Percentiles rank a stretch among this genome's conserved stretches.
phyloP scores from a whole-genome alignment of 2,113 vertebrate genomes.

The Amblyornis subalaris region DNA sequence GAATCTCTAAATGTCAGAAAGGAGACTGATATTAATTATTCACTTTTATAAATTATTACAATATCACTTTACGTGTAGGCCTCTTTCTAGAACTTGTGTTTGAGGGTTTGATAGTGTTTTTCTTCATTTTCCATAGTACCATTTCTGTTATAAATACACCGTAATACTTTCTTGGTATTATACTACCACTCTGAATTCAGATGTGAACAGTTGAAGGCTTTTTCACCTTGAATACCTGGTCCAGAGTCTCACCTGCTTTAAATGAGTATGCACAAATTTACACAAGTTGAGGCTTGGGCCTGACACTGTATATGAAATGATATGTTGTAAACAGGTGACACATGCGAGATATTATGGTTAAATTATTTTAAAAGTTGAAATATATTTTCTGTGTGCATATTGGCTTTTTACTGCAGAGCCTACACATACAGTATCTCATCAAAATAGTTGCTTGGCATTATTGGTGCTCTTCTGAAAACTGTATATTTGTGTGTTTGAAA shows the following conservation, averaged over 20 bases:
- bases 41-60: conserved; percentile 52
- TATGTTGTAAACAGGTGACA: conserved; percentile 68
- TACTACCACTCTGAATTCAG: conserved; percentile 38
- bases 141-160: conserved; percentile 51
- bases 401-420: conserved; percentile 71
- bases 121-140: conserved; percentile 5
- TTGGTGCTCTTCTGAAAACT: conserved; percentile 68
- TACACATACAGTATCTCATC: conserved; percentile 64
- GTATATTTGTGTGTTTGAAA: conserved; percentile 66
- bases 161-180: conserved; percentile 41
- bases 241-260: conserved; percentile 35
- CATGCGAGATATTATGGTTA: conserved; percentile 70
- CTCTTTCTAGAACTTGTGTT: conserved; percentile 49
- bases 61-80: conserved; percentile 53
- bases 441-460: conserved; percentile 64
- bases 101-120: conserved; percentile 5
- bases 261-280: conserved; percentile 5
- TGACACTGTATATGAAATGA: conserved; percentile 52
- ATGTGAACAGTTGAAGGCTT: conserved; percentile 53
- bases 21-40: conserved; percentile 26
- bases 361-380: conserved; percentile 80
- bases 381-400: conserved; percentile 76
- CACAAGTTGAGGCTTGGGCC: not conserved
- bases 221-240: conserved; percentile 48
- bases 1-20: not conserved